Conservation (phyloP, 53 echinoderm and acorn worm species). For the Echinarachnius parma region DNA sequence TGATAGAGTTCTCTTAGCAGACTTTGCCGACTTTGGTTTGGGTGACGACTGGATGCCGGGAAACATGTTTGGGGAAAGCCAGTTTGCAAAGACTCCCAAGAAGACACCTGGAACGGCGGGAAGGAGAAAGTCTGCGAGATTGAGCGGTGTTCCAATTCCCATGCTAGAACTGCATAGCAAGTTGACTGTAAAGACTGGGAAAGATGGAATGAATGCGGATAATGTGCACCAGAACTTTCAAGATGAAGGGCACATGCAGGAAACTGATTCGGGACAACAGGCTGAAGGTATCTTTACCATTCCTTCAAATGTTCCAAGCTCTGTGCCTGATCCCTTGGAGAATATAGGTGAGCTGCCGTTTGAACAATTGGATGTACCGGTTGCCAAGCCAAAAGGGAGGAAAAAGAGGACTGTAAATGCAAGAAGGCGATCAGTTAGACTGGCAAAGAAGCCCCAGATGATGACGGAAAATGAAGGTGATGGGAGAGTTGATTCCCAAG, state of each 20-base stretch:
- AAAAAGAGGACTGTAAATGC: neutral
- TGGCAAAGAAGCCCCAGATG: neutral
- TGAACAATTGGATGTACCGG: neutral
- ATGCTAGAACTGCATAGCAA: conserved; percentile 15
- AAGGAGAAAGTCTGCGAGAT: conserved; percentile 17
- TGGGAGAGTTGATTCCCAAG: too few relatives aligned
- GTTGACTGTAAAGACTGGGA: neutral
- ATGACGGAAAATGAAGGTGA: too few relatives aligned
- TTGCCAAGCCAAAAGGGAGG: neutral
- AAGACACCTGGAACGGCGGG: conserved; percentile 9
- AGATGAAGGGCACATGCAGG: too few relatives aligned
- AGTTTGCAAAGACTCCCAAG: conserved; percentile 36
- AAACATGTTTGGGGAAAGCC: conserved; percentile 15
- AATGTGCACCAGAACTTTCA: neutral
- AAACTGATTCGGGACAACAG: too few relatives aligned
- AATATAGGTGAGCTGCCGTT: neutral
- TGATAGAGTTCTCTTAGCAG: conserved; percentile 19
- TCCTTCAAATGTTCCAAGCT: neutral
- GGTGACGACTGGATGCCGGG: conserved; percentile 41
- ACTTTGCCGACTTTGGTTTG: conserved; percentile 43
- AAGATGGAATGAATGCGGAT: neutral
- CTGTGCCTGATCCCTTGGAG: neutral
- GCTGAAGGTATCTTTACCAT: neutral
- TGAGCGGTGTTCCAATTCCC: conserved; percentile 31
- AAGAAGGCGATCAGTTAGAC: neutral